Conservation (phyloP, 2,113 vertebrate genomes). For the Glareola pratincola region DNA sequence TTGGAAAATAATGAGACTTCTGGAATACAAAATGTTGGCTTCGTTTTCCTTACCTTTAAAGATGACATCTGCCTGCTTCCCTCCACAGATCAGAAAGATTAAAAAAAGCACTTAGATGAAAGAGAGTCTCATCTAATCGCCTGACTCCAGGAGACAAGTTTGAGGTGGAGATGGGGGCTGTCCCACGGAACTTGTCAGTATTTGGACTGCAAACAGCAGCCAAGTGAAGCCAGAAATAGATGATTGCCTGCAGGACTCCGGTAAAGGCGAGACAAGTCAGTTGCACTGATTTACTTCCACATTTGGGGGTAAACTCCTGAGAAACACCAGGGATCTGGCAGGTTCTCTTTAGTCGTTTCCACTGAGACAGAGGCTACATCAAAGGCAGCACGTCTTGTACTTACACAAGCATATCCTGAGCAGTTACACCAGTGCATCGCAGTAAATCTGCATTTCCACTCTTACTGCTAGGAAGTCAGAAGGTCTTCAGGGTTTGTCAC, state of each 20-base stretch:
- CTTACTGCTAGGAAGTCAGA: background rate
- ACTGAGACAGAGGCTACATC: background rate
- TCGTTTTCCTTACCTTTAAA: slow-evolving; percentile 11
- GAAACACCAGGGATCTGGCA: background rate
- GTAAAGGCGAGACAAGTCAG: background rate
- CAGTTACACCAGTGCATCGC: background rate
- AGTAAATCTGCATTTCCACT: background rate
- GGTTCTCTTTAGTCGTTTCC: background rate
- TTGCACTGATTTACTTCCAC: background rate
- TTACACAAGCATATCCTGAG: background rate
- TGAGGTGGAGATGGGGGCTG: background rate
- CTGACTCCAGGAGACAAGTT: background rate
- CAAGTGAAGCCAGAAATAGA: background rate
- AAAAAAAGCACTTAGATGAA: slow-evolving; percentile 39
- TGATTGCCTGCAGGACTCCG: background rate
- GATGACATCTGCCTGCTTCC: background rate
- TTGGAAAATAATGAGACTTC: slow-evolving; percentile 46
- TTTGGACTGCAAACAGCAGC: background rate
- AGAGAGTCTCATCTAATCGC: background rate
- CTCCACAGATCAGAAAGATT: background rate
- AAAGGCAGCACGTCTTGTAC: background rate
- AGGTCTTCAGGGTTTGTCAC: background rate
- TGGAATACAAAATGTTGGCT: slow-evolving; percentile 12
- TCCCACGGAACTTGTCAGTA: background rate
- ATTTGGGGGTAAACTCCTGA: background rate